Evolutionary conservation across 2,888 invertebrate genomes (phyloP).

Genomic region (Aphelenchoides bicaudatus): DNA sequence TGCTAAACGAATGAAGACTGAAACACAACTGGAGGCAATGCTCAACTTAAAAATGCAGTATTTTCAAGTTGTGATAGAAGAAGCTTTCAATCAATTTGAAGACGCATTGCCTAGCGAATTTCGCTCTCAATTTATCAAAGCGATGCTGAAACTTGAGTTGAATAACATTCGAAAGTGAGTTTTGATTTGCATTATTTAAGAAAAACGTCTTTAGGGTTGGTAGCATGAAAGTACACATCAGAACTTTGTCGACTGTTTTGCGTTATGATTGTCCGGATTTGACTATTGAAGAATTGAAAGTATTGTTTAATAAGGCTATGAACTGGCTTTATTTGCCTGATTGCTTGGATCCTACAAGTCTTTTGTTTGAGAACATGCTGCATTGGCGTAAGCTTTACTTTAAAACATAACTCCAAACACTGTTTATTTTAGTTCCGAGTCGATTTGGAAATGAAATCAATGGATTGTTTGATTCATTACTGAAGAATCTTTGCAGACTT

Average conservation of each 20-base stretch:
- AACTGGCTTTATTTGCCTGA: conserved; percentile 5
- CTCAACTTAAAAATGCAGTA: conserved; percentile 1
- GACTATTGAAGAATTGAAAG: not conserved
- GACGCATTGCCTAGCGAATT: not conserved
- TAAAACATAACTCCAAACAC: not conserved
- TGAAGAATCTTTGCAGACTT: conserved; percentile 3
- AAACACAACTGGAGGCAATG: not conserved
- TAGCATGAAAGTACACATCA: not conserved
- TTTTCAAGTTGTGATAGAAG: not conserved
- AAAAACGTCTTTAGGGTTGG: not conserved
- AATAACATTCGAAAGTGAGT: conserved; percentile 2
- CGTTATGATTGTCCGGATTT: not conserved
- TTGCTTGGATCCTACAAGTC: not conserved
- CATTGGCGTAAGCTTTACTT: conserved; percentile 1
- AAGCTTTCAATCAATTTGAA: not conserved
- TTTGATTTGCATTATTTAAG: not conserved
- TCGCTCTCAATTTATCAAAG: not conserved
- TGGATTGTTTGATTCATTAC: not conserved
- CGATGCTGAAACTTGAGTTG: not conserved
- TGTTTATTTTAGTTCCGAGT: not conserved
- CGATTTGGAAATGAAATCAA: conserved; percentile 4
- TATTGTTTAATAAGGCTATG: not conserved
- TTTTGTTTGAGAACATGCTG: not conserved
- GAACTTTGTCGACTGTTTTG: not conserved
- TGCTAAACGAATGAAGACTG: conserved; percentile 4